phyloP scores from a whole-genome alignment of 2,113 vertebrate genomes.

The Aix galericulata region DNA sequence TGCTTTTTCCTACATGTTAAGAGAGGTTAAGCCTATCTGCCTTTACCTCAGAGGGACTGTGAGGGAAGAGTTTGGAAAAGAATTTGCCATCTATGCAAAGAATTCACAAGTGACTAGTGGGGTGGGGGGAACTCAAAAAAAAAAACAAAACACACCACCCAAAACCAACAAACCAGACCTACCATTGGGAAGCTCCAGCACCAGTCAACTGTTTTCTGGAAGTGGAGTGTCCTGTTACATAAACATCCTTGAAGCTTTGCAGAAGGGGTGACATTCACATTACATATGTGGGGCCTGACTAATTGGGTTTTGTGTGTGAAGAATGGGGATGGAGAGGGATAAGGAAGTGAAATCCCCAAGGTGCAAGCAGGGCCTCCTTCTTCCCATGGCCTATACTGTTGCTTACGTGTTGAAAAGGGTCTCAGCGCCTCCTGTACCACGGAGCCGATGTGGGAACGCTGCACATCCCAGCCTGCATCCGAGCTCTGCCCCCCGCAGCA shows the following conservation, averaged over 20 bases:
- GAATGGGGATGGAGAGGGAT: conserved; percentile 18
- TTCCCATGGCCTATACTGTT: conserved; percentile 53
- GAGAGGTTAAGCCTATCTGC: conserved; percentile 41
- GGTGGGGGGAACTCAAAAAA: too few relatives aligned
- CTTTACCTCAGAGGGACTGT: conserved; percentile 44
- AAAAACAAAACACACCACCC: not conserved
- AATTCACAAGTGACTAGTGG: conserved; percentile 9
- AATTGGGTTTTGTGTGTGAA: conserved; percentile 60
- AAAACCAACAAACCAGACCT: not conserved
- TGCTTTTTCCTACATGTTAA: not conserved
- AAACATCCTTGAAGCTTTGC: conserved; percentile 66
- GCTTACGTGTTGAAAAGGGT: conserved; percentile 49
- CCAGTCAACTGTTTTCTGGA: conserved; percentile 43
- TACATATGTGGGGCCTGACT: conserved; percentile 44
- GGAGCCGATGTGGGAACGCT: conserved; percentile 8
- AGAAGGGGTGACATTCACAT: conserved; percentile 59
- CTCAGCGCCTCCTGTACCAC: not conserved
- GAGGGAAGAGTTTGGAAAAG: conserved; percentile 40
- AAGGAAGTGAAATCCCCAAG: conserved; percentile 69
- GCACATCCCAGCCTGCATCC: not conserved
- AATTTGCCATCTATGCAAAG: conserved; percentile 44
- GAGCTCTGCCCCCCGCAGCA: not conserved
- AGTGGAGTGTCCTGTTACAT: conserved; percentile 55
- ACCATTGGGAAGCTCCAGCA: conserved; percentile 27
- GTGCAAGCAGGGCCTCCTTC: conserved; percentile 60